Conservation (phyloP, 2,797 vertebrate species). For the Serranus cabrilla region DNA sequence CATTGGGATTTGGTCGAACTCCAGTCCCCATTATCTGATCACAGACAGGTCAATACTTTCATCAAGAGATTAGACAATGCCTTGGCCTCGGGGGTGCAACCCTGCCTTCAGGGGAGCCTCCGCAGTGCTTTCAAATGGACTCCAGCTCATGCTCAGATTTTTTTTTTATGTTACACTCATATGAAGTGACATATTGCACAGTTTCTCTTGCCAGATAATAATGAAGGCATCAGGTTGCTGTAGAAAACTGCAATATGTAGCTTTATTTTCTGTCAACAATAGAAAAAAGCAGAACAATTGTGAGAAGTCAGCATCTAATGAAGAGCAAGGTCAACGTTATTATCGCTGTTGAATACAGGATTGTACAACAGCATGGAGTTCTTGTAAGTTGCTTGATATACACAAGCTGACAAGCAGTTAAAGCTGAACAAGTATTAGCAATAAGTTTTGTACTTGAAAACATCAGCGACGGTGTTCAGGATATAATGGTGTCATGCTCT, state of each 20-base stretch:
- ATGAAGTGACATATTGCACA: slow-evolving; percentile 25
- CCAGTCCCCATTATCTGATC: slow-evolving; percentile 56
- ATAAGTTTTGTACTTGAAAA: not conserved
- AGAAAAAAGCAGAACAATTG: too few relatives aligned
- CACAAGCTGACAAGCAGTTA: not conserved
- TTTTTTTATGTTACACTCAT: slow-evolving; percentile 23
- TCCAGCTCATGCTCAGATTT: slow-evolving; percentile 23
- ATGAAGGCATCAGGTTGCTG: slow-evolving; percentile 8
- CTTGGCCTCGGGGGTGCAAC: slow-evolving; percentile 29
- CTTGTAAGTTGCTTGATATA: not conserved
- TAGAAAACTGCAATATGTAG: not conserved
- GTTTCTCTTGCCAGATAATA: slow-evolving; percentile 31
- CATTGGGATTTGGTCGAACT: slow-evolving; percentile 36
- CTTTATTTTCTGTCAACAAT: not conserved
- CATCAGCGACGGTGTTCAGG: not conserved
- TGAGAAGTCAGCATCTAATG: slow-evolving; percentile 12
- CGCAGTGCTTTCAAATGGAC: slow-evolving; percentile 26
- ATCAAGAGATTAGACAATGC: slow-evolving; percentile 57
- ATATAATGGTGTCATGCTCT: not conserved
- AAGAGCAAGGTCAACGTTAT: slow-evolving; percentile 14
- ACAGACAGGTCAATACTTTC: slow-evolving; percentile 61
- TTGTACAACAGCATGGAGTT: not conserved
- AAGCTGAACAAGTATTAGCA: not conserved
- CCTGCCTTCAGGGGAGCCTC: slow-evolving; percentile 25
- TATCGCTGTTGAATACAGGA: not conserved